phyloP scores from a whole-genome alignment of 2,797 vertebrate species.

The Chaenodraco wilsoni region DNA sequence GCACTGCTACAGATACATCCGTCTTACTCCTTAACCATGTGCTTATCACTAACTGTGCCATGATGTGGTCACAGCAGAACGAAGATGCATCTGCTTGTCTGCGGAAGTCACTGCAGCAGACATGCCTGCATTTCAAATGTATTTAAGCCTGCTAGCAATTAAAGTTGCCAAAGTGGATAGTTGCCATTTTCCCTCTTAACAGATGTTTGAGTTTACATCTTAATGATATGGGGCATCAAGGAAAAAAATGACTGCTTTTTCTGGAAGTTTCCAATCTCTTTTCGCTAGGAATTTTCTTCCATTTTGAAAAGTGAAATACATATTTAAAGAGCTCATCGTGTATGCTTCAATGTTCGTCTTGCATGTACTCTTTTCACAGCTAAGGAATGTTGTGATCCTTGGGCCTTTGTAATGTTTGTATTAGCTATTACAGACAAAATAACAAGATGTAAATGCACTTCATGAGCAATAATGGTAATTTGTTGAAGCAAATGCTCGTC shows the following conservation, averaged over 20 bases:
- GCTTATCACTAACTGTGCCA: conserved; percentile 75
- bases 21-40: conserved; percentile 63
- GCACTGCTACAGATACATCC: conserved; percentile 77
- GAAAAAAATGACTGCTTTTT: not conserved
- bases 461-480: not conserved
- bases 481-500: no score
- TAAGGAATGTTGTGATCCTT: no score
- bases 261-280: no score
- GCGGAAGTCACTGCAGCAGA: conserved; percentile 59
- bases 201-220: conserved; percentile 31
- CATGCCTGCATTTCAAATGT: conserved; percentile 65
- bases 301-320: conserved; percentile 6
- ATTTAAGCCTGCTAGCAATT: conserved; percentile 60
- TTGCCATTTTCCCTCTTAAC: conserved; percentile 37
- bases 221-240: conserved; percentile 2
- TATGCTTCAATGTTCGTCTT: not conserved
- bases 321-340: not conserved
- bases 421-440: not conserved
- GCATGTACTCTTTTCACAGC: no score
- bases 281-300: no score
- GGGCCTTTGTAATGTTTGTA: not conserved
- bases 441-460: not conserved
- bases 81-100: conserved; percentile 71
- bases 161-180: conserved; percentile 59
- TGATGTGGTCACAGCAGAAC: conserved; percentile 76